Evolutionary conservation across 2,113 vertebrate genomes (phyloP).

Genomic region (Anolis sagrei): DNA sequence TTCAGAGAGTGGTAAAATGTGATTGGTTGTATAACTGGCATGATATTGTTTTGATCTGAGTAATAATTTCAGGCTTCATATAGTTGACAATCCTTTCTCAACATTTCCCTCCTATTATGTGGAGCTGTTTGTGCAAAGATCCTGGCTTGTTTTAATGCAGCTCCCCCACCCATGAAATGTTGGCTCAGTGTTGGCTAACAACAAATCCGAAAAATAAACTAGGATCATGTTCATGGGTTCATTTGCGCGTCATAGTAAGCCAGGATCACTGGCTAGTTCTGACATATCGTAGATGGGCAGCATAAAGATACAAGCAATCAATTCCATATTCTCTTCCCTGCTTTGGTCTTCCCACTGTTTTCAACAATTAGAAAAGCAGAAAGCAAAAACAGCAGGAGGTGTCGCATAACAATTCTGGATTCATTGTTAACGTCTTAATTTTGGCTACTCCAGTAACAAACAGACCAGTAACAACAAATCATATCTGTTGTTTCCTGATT

Average conservation of each 20-base stretch:
- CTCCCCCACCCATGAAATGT: neutral
- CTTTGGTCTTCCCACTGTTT: neutral
- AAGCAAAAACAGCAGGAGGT: neutral
- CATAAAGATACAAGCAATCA: neutral
- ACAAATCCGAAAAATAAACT: neutral
- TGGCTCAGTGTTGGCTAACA: neutral
- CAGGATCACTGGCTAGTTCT: neutral
- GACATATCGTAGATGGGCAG: neutral
- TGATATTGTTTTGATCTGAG: neutral
- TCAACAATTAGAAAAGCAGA: neutral
- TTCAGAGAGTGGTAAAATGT: constrained; percentile 24
- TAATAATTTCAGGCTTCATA: neutral
- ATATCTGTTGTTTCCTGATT: neutral
- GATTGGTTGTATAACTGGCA: neutral
- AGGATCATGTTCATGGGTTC: neutral
- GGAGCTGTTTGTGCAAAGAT: neutral
- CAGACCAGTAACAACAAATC: neutral
- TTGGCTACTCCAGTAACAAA: neutral
- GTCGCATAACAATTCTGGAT: neutral
- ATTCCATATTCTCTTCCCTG: neutral
- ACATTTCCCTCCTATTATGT: neutral
- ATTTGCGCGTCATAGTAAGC: neutral
- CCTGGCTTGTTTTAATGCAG: neutral
- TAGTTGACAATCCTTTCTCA: neutral
- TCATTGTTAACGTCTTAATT: no score